These are phyloP conservation scores for Trichomycterus rosablanca DNA, from an alignment of 2,113 vertebrate species.

Conservation along the genomic window DNA sequence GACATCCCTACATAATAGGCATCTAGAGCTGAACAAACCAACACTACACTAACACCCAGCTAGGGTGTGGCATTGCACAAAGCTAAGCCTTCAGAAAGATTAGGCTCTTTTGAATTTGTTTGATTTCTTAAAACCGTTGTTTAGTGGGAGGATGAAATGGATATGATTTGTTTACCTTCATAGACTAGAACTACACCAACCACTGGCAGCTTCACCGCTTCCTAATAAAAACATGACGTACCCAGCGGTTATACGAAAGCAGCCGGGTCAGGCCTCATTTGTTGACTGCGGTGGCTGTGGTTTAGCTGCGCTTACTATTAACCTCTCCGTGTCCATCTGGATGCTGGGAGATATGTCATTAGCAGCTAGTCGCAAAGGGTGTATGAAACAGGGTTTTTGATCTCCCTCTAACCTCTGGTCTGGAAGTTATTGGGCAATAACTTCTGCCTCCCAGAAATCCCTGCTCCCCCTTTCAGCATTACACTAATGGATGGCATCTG, in stretches of 20 bases:
- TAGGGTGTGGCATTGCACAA: no score
- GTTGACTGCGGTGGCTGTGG: background rate
- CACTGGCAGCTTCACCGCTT: background rate
- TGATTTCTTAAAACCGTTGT: no score
- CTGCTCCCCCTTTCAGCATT: slow-evolving; percentile 32
- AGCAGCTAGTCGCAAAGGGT: slow-evolving; percentile 41
- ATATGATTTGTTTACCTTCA: slow-evolving; percentile 7
- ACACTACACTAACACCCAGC: no score
- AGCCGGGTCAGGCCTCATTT: slow-evolving; percentile 19
- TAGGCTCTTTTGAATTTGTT: no score
- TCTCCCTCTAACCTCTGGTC: slow-evolving; percentile 50
- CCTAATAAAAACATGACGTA: slow-evolving; percentile 6
- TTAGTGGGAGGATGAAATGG: no score
- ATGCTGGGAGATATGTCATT: slow-evolving; percentile 45
- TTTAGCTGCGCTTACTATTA: slow-evolving; percentile 17
- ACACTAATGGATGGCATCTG: slow-evolving; percentile 57
- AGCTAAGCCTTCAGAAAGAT: no score
- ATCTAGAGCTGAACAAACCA: no score
- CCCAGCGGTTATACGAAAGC: background rate
- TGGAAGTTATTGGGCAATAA: slow-evolving; percentile 57
- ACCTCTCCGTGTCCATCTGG: slow-evolving; percentile 46
- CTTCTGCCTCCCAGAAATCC: slow-evolving; percentile 36
- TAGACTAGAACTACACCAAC: slow-evolving; percentile 2
- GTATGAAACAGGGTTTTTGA: slow-evolving; percentile 49
- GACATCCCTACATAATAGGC: no score